Percentiles rank a stretch among this genome's conserved stretches.
These are phyloP conservation scores for Australoheros scitulus DNA, from an alignment of 2,113 vertebrate genomes.

Conservation along the genomic window DNA sequence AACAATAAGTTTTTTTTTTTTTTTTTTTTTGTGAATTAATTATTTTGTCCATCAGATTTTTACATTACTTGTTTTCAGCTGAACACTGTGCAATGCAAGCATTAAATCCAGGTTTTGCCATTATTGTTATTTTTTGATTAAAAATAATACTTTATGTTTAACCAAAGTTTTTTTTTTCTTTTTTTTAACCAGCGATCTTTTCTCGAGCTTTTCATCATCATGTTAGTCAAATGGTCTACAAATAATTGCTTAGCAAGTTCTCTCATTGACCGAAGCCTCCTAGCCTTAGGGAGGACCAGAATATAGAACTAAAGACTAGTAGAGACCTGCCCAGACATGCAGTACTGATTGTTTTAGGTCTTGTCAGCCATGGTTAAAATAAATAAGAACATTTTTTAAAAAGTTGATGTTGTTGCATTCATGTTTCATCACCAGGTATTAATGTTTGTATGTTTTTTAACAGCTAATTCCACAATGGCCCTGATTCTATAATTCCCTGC, in stretches of 20 bases:
- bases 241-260: slow-evolving; percentile 12
- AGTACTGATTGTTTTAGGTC: background rate
- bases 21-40: slow-evolving; percentile 4
- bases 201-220: background rate
- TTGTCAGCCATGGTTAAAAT: background rate
- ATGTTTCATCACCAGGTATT: background rate
- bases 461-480: background rate
- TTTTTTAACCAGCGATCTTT: background rate
- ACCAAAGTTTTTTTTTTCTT: background rate
- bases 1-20: too few species aligned
- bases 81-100: background rate
- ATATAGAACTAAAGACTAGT: slow-evolving; percentile 4
- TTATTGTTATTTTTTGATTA: background rate
- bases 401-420: background rate
- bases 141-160: too few species aligned
- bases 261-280: slow-evolving; percentile 17
- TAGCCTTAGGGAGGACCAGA: slow-evolving; percentile 6
- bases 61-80: background rate
- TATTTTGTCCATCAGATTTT: background rate
- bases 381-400: background rate
- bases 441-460: background rate
- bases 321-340: slow-evolving; percentile 18
- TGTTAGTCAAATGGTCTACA: background rate
- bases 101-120: background rate
- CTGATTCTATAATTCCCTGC: background rate